Evolutionary conservation across 1,140 invertebrate genomes (phyloP).

Genomic region (Conus betulinus): DNA sequence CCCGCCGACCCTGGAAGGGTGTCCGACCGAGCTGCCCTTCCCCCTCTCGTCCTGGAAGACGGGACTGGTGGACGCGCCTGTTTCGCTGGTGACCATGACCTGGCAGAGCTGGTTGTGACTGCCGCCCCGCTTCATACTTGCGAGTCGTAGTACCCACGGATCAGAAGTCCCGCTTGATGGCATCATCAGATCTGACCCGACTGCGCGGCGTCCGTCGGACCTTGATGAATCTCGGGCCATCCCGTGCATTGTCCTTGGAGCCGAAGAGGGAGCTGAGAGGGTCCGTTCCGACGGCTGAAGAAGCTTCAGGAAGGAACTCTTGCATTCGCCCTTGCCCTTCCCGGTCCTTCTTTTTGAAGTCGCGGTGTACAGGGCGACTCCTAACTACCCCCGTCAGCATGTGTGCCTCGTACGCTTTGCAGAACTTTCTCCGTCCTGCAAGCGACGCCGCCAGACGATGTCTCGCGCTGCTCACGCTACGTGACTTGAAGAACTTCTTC

Average conservation of each 20-base stretch:
- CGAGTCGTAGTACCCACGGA: not conserved
- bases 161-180: slow-evolving; percentile 13
- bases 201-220: slow-evolving; percentile 21
- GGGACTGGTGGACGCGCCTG: not conserved
- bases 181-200: slow-evolving; percentile 18
- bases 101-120: not conserved
- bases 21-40: no score
- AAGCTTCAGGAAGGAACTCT: slow-evolving; percentile 11
- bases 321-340: not conserved
- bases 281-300: not conserved
- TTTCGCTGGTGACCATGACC: not conserved
- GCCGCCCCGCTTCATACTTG: not conserved
- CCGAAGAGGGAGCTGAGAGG: not conserved
- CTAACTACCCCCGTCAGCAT: not conserved
- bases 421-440: slow-evolving; percentile 14
- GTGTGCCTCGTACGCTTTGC: slow-evolving; percentile 1
- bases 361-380: not conserved
- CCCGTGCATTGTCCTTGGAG: not conserved
- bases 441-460: not conserved
- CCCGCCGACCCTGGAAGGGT: not conserved
- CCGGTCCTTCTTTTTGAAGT: not conserved
- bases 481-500: slow-evolving; percentile 2
- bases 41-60: not conserved
- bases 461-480: not conserved
- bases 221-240: slow-evolving; percentile 2